Conservation (phyloP, 2,797 vertebrate genomes). For the Liparis tanakae region DNA sequence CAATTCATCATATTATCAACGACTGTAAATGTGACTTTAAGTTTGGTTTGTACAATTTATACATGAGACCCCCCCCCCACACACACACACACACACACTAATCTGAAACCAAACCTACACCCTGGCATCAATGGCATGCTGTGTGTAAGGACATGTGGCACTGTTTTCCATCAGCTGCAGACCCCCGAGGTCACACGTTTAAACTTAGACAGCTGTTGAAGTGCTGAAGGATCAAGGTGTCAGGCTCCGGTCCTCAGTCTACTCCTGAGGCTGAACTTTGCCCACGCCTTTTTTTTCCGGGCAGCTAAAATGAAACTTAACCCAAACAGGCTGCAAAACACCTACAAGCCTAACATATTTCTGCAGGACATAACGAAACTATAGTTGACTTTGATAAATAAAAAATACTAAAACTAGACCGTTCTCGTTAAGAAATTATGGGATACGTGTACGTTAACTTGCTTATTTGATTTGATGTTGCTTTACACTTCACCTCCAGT, state of each 20-base stretch:
- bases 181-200: slow-evolving; percentile 34
- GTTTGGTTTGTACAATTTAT: not conserved
- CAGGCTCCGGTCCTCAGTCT: slow-evolving; percentile 35
- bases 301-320: slow-evolving; percentile 29
- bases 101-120: slow-evolving; percentile 6
- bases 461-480: not conserved
- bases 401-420: not conserved
- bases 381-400: not conserved
- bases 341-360: slow-evolving; percentile 13
- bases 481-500: not conserved
- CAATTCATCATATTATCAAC: not conserved
- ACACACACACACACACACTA: not conserved
- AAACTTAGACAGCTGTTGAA: slow-evolving; percentile 40
- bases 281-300: slow-evolving; percentile 67
- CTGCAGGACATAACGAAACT: not conserved
- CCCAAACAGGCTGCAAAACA: slow-evolving; percentile 14
- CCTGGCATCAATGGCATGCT: not conserved
- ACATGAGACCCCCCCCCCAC: not conserved
- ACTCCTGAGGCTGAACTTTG: slow-evolving; percentile 75
- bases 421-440: not conserved
- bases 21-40: not conserved
- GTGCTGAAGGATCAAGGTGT: slow-evolving; percentile 58
- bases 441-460: not conserved
- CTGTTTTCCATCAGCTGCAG: slow-evolving; percentile 26
- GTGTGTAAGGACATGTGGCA: slow-evolving; percentile 7